Conservation (phyloP, 2,888 invertebrate species). For the Ochropleura plecta region DNA sequence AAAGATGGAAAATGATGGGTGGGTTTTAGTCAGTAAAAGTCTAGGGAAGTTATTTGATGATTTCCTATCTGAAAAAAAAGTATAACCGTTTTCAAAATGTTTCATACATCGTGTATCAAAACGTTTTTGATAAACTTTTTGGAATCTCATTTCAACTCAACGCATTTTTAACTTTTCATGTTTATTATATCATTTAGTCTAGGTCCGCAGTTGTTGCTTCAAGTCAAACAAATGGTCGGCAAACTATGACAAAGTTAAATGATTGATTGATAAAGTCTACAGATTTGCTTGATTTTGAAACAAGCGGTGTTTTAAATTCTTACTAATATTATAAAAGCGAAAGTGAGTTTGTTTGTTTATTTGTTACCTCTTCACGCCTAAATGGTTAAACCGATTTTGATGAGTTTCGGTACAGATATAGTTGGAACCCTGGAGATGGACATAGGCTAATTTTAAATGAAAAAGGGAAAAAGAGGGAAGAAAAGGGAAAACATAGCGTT, state of each 20-base stretch:
- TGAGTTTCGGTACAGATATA: too few species aligned
- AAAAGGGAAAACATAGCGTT: too few species aligned
- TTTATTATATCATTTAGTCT: background rate
- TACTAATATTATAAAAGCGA: too few species aligned
- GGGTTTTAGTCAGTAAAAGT: too few species aligned
- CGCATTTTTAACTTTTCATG: background rate
- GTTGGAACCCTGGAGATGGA: too few species aligned
- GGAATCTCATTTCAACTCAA: background rate
- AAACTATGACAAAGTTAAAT: slow-evolving; percentile 6
- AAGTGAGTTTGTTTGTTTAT: too few species aligned
- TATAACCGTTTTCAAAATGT: background rate
- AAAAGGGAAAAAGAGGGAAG: too few species aligned
- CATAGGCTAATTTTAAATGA: too few species aligned
- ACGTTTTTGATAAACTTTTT: background rate
- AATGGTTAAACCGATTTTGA: too few species aligned
- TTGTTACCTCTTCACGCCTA: too few species aligned
- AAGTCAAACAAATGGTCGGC: background rate
- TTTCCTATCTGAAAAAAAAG: background rate
- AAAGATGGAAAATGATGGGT: too few species aligned
- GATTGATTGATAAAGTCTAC: slow-evolving; percentile 19
- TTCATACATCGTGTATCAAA: background rate
- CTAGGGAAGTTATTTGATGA: too few species aligned
- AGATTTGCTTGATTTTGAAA: slow-evolving; percentile 13
- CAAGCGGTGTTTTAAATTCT: background rate
- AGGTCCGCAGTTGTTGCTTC: background rate